These are phyloP conservation scores for Drosophila setifemur DNA, from an alignment of 1,140 invertebrate species.

Conservation along the genomic window DNA sequence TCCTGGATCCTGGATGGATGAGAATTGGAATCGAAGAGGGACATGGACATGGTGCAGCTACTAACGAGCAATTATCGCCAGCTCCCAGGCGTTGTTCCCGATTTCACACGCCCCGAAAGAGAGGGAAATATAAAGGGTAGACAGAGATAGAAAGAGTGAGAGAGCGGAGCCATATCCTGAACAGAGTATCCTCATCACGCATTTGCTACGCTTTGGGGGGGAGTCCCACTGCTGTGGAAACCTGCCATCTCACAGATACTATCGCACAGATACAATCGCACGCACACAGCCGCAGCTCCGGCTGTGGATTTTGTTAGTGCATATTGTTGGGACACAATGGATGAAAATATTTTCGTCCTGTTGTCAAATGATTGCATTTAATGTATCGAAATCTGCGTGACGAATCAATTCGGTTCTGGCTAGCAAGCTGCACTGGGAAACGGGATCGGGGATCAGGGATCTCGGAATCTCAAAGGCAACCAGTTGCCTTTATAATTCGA, in stretches of 20 bases:
- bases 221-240: conserved; percentile 41
- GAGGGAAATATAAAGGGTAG: not conserved
- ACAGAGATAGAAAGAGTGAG: conserved; percentile 1
- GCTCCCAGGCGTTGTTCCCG: conserved; percentile 59
- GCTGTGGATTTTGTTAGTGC: conserved; percentile 28
- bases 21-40: not conserved
- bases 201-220: conserved; percentile 77
- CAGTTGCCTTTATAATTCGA: conserved; percentile 72
- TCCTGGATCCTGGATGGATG: not conserved
- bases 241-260: conserved; percentile 19
- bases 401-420: conserved; percentile 69
- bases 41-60: conserved; percentile 65
- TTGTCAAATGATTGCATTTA: conserved; percentile 82
- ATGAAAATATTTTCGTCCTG: conserved; percentile 82
- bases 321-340: conserved; percentile 78
- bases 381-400: conserved; percentile 81
- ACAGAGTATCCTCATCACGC: conserved; percentile 46
- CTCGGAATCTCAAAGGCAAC: conserved; percentile 28
- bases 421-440: conserved; percentile 38
- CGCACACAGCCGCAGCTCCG: conserved; percentile 6
- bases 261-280: not conserved
- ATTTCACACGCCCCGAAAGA: conserved; percentile 41
- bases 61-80: conserved; percentile 80
- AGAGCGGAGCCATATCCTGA: conserved; percentile 14
- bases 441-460: not conserved